Evolutionary conservation across 2,113 vertebrate species (phyloP).

Genomic region (Emydura subglobosa): DNA sequence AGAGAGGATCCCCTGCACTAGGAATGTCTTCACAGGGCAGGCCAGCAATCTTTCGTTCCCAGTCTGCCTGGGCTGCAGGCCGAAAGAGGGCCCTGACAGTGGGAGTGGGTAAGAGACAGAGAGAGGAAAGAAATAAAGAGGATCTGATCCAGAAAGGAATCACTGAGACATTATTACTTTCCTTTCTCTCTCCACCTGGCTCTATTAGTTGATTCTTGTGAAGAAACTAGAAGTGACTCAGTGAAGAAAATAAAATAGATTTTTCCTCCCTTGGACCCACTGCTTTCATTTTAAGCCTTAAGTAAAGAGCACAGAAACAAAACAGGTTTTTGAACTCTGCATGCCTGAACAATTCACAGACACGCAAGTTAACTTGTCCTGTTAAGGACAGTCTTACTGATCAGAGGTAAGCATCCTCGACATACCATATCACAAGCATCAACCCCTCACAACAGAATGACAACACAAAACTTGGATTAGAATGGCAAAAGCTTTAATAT

Average conservation of each 20-base stretch:
- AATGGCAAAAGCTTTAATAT: constrained; percentile 32
- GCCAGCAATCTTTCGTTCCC: not conserved
- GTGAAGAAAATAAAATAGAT: not conserved
- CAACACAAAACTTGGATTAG: constrained; percentile 51
- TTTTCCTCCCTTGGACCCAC: not conserved
- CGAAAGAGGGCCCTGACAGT: not conserved
- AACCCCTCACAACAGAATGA: constrained; percentile 33
- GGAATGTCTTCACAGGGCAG: not conserved
- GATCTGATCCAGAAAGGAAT: not conserved
- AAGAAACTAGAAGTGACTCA: not conserved
- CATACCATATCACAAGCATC: not conserved
- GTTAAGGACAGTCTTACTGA: constrained; percentile 10
- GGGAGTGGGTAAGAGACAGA: not conserved
- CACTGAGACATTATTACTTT: not conserved
- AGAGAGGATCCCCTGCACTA: not conserved
- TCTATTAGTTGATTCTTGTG: fast-evolving
- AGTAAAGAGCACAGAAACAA: not conserved
- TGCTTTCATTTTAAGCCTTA: not conserved
- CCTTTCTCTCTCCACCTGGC: not conserved
- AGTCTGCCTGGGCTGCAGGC: fast-evolving
- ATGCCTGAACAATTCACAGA: not conserved
- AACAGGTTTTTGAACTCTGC: not conserved
- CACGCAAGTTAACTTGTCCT: not conserved
- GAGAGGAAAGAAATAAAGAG: not conserved
- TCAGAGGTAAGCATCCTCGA: not conserved